Percentiles rank a stretch among this genome's conserved stretches.
Conservation (phyloP, 2,888 invertebrate genomes). For the Trichopria drosophilae region DNA sequence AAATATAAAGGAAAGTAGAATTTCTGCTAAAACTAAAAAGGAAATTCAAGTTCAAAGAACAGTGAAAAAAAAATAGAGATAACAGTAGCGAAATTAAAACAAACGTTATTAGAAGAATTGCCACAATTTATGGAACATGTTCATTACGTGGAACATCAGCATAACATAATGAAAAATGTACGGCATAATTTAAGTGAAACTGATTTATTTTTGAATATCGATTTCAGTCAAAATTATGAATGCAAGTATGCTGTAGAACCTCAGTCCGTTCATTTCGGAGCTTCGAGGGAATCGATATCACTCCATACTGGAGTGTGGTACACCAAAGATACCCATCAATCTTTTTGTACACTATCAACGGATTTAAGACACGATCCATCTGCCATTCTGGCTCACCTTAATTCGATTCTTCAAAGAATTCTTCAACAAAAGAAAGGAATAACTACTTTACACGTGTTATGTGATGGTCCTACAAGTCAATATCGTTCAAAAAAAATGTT, state of each 20-base stretch:
- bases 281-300: constrained; percentile 10
- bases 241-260: constrained; percentile 13
- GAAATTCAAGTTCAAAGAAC: constrained; percentile 16
- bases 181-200: constrained; percentile 2
- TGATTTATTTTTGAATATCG: constrained; percentile 10
- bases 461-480: constrained; percentile 7
- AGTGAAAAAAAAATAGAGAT: constrained; percentile 1
- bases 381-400: constrained; percentile 16
- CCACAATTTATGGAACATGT: constrained; percentile 9
- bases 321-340: background rate
- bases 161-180: background rate
- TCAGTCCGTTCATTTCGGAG: constrained; percentile 17
- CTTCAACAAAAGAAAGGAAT: background rate
- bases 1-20: constrained; percentile 11
- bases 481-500: constrained; percentile 13
- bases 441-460: constrained; percentile 7
- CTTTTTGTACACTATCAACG: constrained; percentile 18
- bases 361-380: constrained; percentile 20
- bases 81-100: background rate
- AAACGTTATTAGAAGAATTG: background rate
- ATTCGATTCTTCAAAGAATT: constrained; percentile 8
- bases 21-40: constrained; percentile 12
- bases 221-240: constrained; percentile 14
- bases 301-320: constrained; percentile 22
- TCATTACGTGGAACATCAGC: constrained; percentile 1